Evolutionary conservation across 1,140 invertebrate species (phyloP).

Genomic region (Diabrotica undecimpunctata): DNA sequence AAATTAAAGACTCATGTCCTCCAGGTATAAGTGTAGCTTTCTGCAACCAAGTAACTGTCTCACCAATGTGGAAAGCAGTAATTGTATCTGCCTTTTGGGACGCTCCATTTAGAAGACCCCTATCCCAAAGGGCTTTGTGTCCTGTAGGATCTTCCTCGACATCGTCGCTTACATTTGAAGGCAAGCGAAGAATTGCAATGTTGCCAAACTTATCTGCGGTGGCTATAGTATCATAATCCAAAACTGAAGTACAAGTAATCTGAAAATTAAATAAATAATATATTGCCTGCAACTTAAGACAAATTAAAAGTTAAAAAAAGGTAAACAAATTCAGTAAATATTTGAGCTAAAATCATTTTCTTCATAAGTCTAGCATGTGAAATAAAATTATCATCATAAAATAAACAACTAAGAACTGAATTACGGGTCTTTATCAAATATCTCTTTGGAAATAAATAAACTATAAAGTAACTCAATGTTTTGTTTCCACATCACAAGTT

Average conservation of each 20-base stretch:
- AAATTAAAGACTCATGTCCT: constrained; percentile 92
- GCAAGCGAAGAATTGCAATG: constrained; percentile 84
- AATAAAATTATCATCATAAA: too few relatives aligned
- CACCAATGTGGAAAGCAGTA: constrained; percentile 93
- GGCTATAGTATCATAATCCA: constrained; percentile 97
- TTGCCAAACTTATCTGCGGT: constrained; percentile 99
- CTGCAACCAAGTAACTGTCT: constrained; percentile 85
- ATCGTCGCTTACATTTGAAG: constrained; percentile 89
- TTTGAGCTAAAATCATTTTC: too few relatives aligned
- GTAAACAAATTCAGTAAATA: too few relatives aligned
- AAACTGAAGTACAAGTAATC: constrained; percentile 83
- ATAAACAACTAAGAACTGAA: too few relatives aligned
- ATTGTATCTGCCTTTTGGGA: constrained; percentile 96
- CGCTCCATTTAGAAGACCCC: constrained; percentile 64
- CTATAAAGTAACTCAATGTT: too few relatives aligned
- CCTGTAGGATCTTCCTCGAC: constrained; percentile 99
- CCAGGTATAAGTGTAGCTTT: constrained; percentile 96
- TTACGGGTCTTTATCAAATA: too few relatives aligned
- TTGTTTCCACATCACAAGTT: too few relatives aligned
- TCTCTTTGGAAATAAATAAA: too few relatives aligned
- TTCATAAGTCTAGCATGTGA: too few relatives aligned
- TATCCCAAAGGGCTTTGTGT: constrained; percentile 97
- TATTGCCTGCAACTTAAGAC: too few relatives aligned
- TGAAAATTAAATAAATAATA: background rate
- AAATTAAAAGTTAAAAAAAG: too few relatives aligned